Base-by-base conservation (phyloP, 2,888 invertebrate genomes). In the Leucophenga montana region DNA sequence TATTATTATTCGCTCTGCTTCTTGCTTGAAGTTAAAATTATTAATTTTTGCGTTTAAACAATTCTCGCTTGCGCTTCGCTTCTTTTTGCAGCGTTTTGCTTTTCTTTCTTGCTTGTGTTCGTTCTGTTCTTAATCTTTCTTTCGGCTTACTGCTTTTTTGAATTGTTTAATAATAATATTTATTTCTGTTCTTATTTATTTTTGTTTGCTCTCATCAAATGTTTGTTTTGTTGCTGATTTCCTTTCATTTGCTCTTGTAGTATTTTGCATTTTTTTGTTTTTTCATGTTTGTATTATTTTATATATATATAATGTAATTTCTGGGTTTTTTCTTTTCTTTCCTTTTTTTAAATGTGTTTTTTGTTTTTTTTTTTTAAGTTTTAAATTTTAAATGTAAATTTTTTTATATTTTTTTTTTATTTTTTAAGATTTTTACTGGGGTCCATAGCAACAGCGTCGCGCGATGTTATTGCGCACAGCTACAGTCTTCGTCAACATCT, bases 401-500 rank as follows among this genome's bases (percentile, higher is more conserved):
- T 73, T 81, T 78, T 79, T 77, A 68, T 71, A 70, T 75, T 74
- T 73, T 81, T 78, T 79, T 77, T 78, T 77, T 77, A 71, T 69
- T 46, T 85, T 86, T 86, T 85, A 82, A 82, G 82, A 81, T 83
- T 80, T 88, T 88, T 85, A 84, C 85, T 87, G 86, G 86, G 88
- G 85, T 85, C 88, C 88, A 89, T 88, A 88, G 88, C 88, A 88
- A 88, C 86, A 89, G 88, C 87, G 85, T 85, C 83, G 89, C 89
- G 86, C 87, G 88, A 84, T 88, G 87, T 86, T 85, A 79, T 79
- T 86, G 90, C 90, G 89, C 90, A 89, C 90, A 90, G 91, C 91
- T 91, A 91, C 91, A 91, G 91, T 91, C 91, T 91, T 90, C 90
- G 89, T 87, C 88, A 89, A 88, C 89, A 88, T 88, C 89, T 89